These are phyloP conservation scores for Chaetodon trifasciatus DNA, from an alignment of 2,797 vertebrate genomes.

Conservation along the genomic window DNA sequence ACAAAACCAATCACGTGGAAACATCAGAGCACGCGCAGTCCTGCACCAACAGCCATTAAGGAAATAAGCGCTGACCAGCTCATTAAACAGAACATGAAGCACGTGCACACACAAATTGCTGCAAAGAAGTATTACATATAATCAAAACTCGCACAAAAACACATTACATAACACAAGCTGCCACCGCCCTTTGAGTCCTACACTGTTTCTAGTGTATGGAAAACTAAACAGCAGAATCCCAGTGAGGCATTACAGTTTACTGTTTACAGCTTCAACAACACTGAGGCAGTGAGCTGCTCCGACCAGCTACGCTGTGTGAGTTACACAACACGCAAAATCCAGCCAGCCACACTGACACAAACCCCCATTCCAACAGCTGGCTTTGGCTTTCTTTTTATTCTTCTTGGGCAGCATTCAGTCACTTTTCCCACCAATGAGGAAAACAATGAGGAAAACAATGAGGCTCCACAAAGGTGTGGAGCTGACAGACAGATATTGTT, in stretches of 20 bases:
- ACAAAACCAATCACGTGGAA: slow-evolving; percentile 32
- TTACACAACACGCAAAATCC: slow-evolving; percentile 32
- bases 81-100: slow-evolving; percentile 53
- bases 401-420: not conserved
- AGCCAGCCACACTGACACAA: slow-evolving; percentile 1
- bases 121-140: slow-evolving; percentile 21
- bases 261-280: slow-evolving; percentile 66
- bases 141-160: slow-evolving; percentile 27
- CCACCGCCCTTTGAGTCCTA: not conserved
- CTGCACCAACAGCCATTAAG: slow-evolving; percentile 59
- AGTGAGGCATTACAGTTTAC: slow-evolving; percentile 37
- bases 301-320: slow-evolving; percentile 10
- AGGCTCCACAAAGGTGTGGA: not conserved
- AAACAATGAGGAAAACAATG: too few relatives aligned
- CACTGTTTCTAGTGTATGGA: slow-evolving; percentile 23
- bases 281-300: slow-evolving; percentile 4
- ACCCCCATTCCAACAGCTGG: slow-evolving; percentile 2
- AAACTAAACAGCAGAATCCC: slow-evolving; percentile 41
- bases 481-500: not conserved
- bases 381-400: not conserved
- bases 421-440: not conserved
- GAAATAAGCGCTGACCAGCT: slow-evolving; percentile 58
- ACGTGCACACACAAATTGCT: slow-evolving; percentile 2
- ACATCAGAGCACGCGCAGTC: slow-evolving; percentile 45
- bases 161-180: slow-evolving; percentile 50